Percentiles rank a stretch among this genome's conserved stretches.
Evolutionary conservation across 2,888 invertebrate species (phyloP).

Genomic region (Aphodius sticticus): DNA sequence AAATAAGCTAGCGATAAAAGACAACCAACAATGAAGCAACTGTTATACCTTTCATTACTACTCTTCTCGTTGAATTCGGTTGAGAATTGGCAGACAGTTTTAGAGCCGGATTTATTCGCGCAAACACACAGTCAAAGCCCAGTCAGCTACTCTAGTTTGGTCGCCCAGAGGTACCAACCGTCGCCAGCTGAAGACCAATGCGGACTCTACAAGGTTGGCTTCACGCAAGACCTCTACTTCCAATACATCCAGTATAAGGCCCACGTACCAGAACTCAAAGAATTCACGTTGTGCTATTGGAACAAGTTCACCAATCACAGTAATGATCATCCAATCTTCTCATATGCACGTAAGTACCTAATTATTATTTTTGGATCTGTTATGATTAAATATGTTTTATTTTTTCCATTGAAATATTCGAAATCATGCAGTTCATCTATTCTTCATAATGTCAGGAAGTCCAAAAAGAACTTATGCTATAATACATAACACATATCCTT

Average conservation of each 20-base stretch:
- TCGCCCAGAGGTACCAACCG: constrained; percentile 43
- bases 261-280: constrained; percentile 77
- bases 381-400: too few species aligned
- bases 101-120: constrained; percentile 56
- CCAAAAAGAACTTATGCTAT: too few species aligned
- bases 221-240: constrained; percentile 67
- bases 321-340: constrained; percentile 83
- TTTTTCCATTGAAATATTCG: too few species aligned
- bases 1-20: neutral
- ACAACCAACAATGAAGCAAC: constrained; percentile 32
- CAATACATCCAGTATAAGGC: constrained; percentile 80
- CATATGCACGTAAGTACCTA: constrained; percentile 76
- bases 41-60: constrained; percentile 50
- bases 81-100: constrained; percentile 64
- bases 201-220: constrained; percentile 65
- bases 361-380: too few species aligned
- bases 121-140: constrained; percentile 42
- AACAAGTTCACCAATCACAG: constrained; percentile 83
- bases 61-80: constrained; percentile 55
- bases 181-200: constrained; percentile 56
- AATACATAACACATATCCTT: too few species aligned
- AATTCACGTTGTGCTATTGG: constrained; percentile 87
- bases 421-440: too few species aligned
- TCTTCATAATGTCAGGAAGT: too few species aligned
- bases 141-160: constrained; percentile 39